Conservation (phyloP, 2,888 invertebrate genomes). For the Acrobasis consociella region DNA sequence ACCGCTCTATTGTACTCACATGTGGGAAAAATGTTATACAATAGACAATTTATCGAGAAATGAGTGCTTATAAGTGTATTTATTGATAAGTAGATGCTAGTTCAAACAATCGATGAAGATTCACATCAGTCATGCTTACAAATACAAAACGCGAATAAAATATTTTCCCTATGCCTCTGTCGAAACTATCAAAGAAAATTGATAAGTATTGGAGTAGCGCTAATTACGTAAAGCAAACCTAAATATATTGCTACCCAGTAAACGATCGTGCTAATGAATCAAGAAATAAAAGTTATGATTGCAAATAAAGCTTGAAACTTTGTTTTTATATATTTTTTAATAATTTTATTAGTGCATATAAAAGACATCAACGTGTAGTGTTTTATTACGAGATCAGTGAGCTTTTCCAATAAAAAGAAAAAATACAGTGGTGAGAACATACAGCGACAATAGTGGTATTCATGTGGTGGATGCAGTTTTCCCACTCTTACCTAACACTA, state of each 20-base stretch:
- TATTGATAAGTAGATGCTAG: conserved; percentile 4
- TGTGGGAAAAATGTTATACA: conserved; percentile 73
- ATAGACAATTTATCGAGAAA: conserved; percentile 55
- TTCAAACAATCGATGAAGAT: conserved; percentile 7
- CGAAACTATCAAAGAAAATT: too few species aligned
- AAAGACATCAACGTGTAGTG: background rate
- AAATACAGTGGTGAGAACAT: conserved; percentile 61
- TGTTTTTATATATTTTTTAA: background rate
- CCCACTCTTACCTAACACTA: conserved; percentile 67
- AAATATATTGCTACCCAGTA: background rate
- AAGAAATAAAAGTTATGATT: background rate
- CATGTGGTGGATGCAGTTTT: conserved; percentile 60
- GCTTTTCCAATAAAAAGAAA: conserved; percentile 55
- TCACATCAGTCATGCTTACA: background rate
- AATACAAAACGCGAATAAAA: background rate
- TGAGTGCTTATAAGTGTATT: conserved; percentile 36
- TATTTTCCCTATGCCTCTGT: too few species aligned
- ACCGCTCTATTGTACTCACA: conserved; percentile 65
- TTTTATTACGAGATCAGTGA: conserved; percentile 11
- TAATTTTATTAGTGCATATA: background rate
- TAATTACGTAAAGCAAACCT: too few species aligned
- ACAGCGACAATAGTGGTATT: conserved; percentile 53
- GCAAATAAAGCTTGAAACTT: background rate
- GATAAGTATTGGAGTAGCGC: too few species aligned
- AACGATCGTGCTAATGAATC: background rate